phyloP scores from a whole-genome alignment of 2,888 invertebrate genomes.

The Labia minor region DNA sequence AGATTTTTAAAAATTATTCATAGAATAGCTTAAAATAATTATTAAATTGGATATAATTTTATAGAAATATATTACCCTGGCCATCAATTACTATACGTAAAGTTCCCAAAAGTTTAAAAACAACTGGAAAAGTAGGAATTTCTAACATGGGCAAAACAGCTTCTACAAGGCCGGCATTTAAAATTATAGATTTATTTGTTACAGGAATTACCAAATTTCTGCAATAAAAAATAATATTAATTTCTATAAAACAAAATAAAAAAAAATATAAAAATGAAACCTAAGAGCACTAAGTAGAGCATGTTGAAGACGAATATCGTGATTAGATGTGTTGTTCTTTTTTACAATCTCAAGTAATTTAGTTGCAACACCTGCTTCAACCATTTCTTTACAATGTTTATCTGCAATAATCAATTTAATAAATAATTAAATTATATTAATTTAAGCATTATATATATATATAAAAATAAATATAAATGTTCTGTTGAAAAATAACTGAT shows the following conservation, averaged over 20 bases:
- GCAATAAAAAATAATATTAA: slow-evolving; percentile 17
- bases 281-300: slow-evolving; percentile 63
- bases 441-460: too few species aligned
- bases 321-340: slow-evolving; percentile 46
- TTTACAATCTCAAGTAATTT: slow-evolving; percentile 43
- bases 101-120: slow-evolving; percentile 76
- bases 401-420: slow-evolving; percentile 42
- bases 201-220: slow-evolving; percentile 62
- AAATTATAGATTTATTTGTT: slow-evolving; percentile 61
- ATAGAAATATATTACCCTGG: slow-evolving; percentile 45
- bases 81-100: slow-evolving; percentile 78
- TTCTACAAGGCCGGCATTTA: slow-evolving; percentile 60
- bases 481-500: too few species aligned
- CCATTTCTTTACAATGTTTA: slow-evolving; percentile 72
- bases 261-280: slow-evolving; percentile 21
- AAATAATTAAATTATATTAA: background rate
- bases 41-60: background rate
- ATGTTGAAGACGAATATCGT: slow-evolving; percentile 55
- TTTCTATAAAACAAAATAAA: background rate
- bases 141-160: slow-evolving; percentile 59
- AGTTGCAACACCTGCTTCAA: slow-evolving; percentile 62
- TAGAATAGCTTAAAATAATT: background rate
- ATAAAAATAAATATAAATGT: too few species aligned
- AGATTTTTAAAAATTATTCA: too few species aligned
- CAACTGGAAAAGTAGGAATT: slow-evolving; percentile 61